phyloP scores from a whole-genome alignment of 37 sponge, comb jelly and placozoan species.

The Cladorhizidae sp. region DNA sequence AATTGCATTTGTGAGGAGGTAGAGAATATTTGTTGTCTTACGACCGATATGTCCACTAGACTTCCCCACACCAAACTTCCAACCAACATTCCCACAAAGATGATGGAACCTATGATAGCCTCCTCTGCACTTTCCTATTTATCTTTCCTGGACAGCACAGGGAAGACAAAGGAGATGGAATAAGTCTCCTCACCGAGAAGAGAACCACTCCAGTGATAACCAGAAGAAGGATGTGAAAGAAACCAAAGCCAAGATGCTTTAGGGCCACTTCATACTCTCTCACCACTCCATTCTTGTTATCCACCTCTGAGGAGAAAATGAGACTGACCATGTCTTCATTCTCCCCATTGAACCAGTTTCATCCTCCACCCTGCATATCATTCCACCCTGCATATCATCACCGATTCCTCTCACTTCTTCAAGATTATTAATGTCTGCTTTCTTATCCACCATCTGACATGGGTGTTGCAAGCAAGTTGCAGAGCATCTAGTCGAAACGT shows the following conservation, averaged over 20 bases:
- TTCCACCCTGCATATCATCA: too few relatives aligned
- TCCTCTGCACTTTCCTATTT: conserved; percentile 36
- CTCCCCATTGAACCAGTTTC: too few relatives aligned
- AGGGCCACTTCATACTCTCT: conserved; percentile 68
- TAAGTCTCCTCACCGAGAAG: conserved; percentile 61
- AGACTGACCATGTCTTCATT: background rate
- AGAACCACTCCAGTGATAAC: conserved; percentile 60
- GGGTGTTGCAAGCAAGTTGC: too few relatives aligned
- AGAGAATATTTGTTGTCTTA: conserved; percentile 33
- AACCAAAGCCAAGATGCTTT: conserved; percentile 57
- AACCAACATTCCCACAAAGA: conserved; percentile 73
- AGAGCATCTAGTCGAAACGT: too few relatives aligned
- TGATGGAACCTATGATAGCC: conserved; percentile 52
- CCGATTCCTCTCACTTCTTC: too few relatives aligned
- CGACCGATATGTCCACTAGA: conserved; percentile 64
- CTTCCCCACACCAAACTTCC: conserved; percentile 74
- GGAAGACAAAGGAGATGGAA: conserved; percentile 56
- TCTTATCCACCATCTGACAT: too few relatives aligned
- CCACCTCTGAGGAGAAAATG: conserved; percentile 3
- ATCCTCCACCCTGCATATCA: too few relatives aligned
- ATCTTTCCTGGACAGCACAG: background rate
- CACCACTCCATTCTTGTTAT: conserved; percentile 42
- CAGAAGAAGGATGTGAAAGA: conserved; percentile 57
- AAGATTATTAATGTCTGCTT: too few relatives aligned
- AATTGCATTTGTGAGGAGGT: conserved; percentile 49